Percentiles rank a stretch among this genome's conserved stretches.
phyloP scores from a whole-genome alignment of 2,113 vertebrate genomes.

The Pollachius pollachius region DNA sequence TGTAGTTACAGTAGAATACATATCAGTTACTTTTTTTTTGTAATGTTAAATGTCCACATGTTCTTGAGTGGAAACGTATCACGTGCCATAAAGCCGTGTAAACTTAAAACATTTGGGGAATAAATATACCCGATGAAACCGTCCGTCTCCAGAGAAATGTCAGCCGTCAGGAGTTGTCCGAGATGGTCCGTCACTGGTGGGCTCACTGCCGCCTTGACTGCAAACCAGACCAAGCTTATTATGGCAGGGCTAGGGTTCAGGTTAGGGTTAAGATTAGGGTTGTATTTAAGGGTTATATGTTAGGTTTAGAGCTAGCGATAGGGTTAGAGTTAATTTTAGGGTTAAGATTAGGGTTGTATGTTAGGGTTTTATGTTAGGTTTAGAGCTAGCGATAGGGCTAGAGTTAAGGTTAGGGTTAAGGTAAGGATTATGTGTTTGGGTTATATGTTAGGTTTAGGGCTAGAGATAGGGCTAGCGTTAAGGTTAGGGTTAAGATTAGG shows the following conservation, averaged over 20 bases:
- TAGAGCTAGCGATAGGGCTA: too few species aligned
- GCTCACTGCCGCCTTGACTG: conserved; percentile 62
- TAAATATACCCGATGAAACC: conserved; percentile 67
- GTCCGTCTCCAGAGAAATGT: conserved; percentile 63
- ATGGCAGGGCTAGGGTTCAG: too few species aligned
- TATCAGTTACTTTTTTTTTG: too few species aligned
- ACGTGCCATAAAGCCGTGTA: neutral
- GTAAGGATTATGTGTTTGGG: too few species aligned
- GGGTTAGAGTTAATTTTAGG: neutral
- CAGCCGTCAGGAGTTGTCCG: conserved; percentile 58
- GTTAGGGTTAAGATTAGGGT: neutral
- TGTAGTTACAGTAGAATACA: too few species aligned
- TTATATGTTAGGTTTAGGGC: too few species aligned
- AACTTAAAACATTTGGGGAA: neutral
- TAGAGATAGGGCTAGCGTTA: neutral
- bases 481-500: too few species aligned
- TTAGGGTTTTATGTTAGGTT: too few species aligned
- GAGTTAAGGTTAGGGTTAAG: too few species aligned
- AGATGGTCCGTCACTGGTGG: conserved; percentile 54
- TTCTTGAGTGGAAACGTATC: neutral
- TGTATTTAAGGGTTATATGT: too few species aligned
- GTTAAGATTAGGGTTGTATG: neutral
- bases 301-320: too few species aligned
- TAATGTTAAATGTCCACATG: too few species aligned
- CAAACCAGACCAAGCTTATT: neutral